phyloP scores from a whole-genome alignment of 1,140 invertebrate genomes.

The Galleria mellonella region DNA sequence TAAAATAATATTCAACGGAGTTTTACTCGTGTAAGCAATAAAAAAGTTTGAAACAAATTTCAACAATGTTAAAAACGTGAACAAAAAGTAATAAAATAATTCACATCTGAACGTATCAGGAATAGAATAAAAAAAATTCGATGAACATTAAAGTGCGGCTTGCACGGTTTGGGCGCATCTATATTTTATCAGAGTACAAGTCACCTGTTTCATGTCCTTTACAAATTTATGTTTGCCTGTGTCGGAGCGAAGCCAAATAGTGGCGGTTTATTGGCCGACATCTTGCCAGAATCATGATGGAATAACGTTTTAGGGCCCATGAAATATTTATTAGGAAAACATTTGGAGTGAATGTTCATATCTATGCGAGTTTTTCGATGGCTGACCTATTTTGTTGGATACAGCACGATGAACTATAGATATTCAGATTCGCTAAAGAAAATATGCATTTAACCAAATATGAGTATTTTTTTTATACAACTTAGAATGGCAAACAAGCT shows the following conservation, averaged over 20 bases:
- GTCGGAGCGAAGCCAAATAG: constrained; percentile 40
- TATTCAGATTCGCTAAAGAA: no score
- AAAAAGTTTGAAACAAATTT: no score
- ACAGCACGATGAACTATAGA: no score
- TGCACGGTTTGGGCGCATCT: background rate
- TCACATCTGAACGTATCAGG: constrained; percentile 4
- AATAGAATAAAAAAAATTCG: background rate
- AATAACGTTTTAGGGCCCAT: constrained; percentile 22
- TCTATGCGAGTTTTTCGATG: no score
- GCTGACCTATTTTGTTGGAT: no score
- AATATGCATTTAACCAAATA: no score
- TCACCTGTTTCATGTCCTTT: constrained; percentile 31
- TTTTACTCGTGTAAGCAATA: no score
- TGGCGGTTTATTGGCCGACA: constrained; percentile 30
- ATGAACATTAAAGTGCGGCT: no score
- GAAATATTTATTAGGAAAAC: constrained; percentile 4
- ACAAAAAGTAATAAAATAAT: constrained; percentile 9
- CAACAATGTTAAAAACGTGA: no score
- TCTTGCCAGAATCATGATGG: constrained; percentile 24
- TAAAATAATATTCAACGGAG: no score
- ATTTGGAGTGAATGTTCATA: background rate
- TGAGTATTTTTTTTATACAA: no score
- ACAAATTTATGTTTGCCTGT: constrained; percentile 32
- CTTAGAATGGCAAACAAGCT: no score
- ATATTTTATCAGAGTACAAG: constrained; percentile 28